Evolutionary conservation across 2,888 invertebrate species (phyloP), one percentile per base, ranked within the genome.

Genomic region (Leuctra nigra): DNA sequence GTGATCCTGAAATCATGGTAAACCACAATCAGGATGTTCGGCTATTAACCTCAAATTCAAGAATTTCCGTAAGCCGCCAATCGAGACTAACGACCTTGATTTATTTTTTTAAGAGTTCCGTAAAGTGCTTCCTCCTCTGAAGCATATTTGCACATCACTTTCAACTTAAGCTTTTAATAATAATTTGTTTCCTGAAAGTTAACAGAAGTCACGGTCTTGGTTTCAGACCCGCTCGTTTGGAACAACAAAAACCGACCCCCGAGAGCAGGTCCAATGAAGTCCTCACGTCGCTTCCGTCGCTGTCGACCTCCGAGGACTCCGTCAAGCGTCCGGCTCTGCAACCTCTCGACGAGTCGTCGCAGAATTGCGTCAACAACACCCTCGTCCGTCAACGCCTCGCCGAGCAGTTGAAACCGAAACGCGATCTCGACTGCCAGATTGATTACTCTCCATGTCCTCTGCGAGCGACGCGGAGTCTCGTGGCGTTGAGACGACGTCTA

Each of bases 391-490:
- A 48, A 16, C 33, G 50, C 2, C 36, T 50, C 18, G 33, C 36
- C 13, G 23, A 18, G n/a, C 39, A 38, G 6, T 2, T 13, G 33
- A 38, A 16, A 9, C 38, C 24, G 22, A 35, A n/a, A 29, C 24
- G 76, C 73, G 52, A 72, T 78, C 65, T 78, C 77, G 11, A 69
- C 77, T 78, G 46, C 77, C 4, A 79, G 68, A 79, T 80, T 60
- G 80, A 80, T 68, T 81, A 81, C 59, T 72, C 73, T 2, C 72
- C 73, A 2, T 69, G 71, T 61, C 64, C 67, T 1, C 60, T 69
- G 54, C 62, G 68, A 69, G 65, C 74, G 70, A 69, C 70, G 69
- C 72, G 72, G 73, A 24, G 72, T 73, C 39, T 76, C 71, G 63
- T 75, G 73, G 74, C 73, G 61, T 75, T 74, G 62, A 62, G 66